Conservation (phyloP, 2,113 vertebrate genomes). For the Excalfactoria chinensis region DNA sequence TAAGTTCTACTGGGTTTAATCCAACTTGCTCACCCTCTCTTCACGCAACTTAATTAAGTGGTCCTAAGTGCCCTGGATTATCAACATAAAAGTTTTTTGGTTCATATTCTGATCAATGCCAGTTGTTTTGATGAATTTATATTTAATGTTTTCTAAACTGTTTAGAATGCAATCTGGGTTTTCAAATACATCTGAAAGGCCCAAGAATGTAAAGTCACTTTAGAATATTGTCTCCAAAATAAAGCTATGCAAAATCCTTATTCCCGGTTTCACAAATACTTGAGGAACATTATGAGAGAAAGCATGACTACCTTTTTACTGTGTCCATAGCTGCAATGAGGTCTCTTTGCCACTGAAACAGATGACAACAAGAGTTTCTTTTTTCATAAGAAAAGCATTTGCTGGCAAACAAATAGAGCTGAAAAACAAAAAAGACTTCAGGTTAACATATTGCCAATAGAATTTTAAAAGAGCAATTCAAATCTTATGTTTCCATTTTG, state of each 20-base stretch:
- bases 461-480: neutral
- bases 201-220: neutral
- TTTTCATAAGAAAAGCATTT: neutral
- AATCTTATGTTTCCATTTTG: neutral
- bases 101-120: neutral
- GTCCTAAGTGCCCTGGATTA: neutral
- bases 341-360: neutral
- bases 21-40: neutral
- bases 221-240: neutral
- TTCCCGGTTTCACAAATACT: neutral
- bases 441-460: neutral
- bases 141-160: neutral
- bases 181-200: neutral
- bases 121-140: neutral
- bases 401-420: neutral
- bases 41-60: neutral
- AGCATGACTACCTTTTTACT: fast-evolving
- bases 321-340: neutral
- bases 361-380: neutral
- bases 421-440: neutral
- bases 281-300: neutral
- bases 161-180: neutral
- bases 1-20: neutral
- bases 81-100: neutral
- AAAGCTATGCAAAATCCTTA: neutral